Percentiles rank a stretch among this genome's conserved stretches.
phyloP scores from a whole-genome alignment of 2,888 invertebrate species.

The Drosophila paranaensis region DNA sequence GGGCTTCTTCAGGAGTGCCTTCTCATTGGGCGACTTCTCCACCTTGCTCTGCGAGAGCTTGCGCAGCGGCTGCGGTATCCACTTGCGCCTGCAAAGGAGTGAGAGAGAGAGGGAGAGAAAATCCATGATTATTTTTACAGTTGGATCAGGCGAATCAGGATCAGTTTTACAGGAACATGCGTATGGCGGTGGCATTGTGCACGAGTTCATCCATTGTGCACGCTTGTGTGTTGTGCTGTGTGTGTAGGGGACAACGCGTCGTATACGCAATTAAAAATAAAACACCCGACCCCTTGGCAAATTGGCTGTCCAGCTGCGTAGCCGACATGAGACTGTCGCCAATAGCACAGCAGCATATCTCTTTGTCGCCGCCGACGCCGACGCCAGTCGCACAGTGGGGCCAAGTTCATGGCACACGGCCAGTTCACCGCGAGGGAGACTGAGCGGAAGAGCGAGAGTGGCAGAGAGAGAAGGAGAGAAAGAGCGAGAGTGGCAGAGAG shows the following conservation, averaged over 20 bases:
- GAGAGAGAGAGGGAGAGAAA: slow-evolving; percentile 2
- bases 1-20: slow-evolving; percentile 90
- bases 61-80: slow-evolving; percentile 94
- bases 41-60: slow-evolving; percentile 95
- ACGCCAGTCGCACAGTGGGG: slow-evolving; percentile 58
- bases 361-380: slow-evolving; percentile 26
- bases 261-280: slow-evolving; percentile 45
- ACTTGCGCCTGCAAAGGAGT: slow-evolving; percentile 89
- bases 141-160: neutral
- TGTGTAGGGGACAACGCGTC: slow-evolving; percentile 19
- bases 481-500: neutral
- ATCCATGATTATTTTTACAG: neutral
- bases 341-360: slow-evolving; percentile 56
- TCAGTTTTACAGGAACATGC: slow-evolving; percentile 55
- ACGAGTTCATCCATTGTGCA: slow-evolving; percentile 58
- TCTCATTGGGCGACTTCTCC: slow-evolving; percentile 88
- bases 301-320: slow-evolving; percentile 74
- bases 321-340: slow-evolving; percentile 74
- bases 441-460: neutral
- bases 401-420: slow-evolving; percentile 64
- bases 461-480: neutral
- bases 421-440: slow-evolving; percentile 16
- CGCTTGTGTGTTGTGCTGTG: neutral
- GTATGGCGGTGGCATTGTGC: slow-evolving; percentile 57
- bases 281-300: slow-evolving; percentile 40